Evolutionary conservation across 2,113 vertebrate species (phyloP), one percentile per base, ranked within the genome.

Genomic region (Saguinus imperator): DNA sequence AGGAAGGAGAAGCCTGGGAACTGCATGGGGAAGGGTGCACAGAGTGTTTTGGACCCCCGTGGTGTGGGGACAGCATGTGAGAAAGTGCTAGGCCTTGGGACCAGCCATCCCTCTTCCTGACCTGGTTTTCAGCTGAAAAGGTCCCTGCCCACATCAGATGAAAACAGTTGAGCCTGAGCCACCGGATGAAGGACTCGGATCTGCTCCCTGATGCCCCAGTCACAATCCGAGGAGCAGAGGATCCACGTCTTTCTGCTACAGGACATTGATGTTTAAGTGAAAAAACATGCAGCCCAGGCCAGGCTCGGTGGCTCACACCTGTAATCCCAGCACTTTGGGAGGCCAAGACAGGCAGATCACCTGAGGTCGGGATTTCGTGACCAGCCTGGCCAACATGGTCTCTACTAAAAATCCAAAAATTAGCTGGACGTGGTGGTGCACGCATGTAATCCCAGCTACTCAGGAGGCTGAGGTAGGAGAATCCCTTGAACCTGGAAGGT

Each of bases 1-100:
- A 48, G 13, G 83, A 40, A 55, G 18, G 23, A 29, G 66, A 10
- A 9, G 20, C 0, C 0, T 1, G 37, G 32, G 25, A 27, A 20
- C 40, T 35, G 87, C 52, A 6, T 4, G 0, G 48, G 35, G 27
- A 4, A 29, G 40, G 37, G 23, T 21, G 20, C 13, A 21, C 32
- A 48, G 77, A 25, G 35, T 52, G 21, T 32, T 20, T 11, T 14
- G 1, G 40, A 55, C 12, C 13, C 52, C 32, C 9, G 3, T 29
- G 23, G 32, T 6, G 9, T 3, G 43, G 25, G 21, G 37, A 58
- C n/a, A 32, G 32, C n/a, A 5, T 21, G 1, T 21, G 20, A 6
- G 58, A 21, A 77, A 58, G 73, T 58, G 37, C 55, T 61, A 50
- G 13, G 57, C 8, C 79, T 55, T 5, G 32, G 12, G 20, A 27